These are phyloP conservation scores for Phacellophora camtschatica DNA, from an alignment of 30 jellyfish, hydroid and myxozoan genomes.

Conservation along the genomic window DNA sequence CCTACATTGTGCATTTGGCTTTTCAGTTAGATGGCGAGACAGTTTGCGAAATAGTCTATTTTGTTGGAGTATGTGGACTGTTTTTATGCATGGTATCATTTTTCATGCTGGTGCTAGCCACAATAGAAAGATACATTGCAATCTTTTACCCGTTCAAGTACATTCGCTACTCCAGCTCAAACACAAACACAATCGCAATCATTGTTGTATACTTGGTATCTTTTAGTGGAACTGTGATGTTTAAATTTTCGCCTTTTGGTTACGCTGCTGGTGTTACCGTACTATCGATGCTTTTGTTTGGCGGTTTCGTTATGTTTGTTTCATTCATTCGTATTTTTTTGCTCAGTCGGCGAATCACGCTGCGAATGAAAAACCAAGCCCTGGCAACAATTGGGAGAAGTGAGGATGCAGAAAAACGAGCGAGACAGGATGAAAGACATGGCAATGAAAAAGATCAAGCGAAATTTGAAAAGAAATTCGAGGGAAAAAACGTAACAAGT, in stretches of 20 bases:
- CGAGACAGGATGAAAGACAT: neutral
- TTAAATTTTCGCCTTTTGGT: constrained; percentile 23
- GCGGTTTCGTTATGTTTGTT: constrained; percentile 17
- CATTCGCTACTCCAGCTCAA: neutral
- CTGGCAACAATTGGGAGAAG: neutral
- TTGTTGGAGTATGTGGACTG: constrained; percentile 31
- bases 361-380: neutral
- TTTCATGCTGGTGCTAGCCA: constrained; percentile 44
- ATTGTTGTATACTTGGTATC: constrained; percentile 7
- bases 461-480: too few species aligned
- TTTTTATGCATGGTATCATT: constrained; percentile 44
- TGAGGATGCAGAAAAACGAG: neutral
- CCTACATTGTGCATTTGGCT: constrained; percentile 5
- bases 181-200: neutral
- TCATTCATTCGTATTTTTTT: constrained; percentile 24
- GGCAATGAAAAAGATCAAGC: too few species aligned
- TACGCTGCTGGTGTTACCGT: constrained; percentile 53
- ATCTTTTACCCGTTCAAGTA: constrained; percentile 42
- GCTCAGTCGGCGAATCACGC: constrained; percentile 7
- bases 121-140: constrained; percentile 52
- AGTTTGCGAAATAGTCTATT: constrained; percentile 1
- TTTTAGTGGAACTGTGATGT: constrained; percentile 2
- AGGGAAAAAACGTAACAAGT: neutral
- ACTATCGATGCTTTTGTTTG: neutral
- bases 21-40: constrained; percentile 2